Evolutionary conservation across 2,888 invertebrate species (phyloP).

Genomic region (Cephus sareptanus): DNA sequence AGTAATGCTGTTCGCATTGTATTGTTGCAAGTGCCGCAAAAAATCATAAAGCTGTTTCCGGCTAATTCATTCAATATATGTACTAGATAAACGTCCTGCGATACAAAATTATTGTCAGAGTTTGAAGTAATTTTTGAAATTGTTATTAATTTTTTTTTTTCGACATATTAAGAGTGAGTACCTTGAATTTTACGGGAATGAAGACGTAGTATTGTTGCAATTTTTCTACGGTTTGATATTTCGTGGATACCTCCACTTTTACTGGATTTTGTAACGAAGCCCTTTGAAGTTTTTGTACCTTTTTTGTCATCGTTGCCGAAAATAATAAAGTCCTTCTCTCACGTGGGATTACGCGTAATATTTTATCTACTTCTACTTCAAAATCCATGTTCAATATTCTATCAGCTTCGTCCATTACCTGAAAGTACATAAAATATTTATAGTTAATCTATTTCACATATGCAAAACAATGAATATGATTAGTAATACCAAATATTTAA

Average conservation of each 20-base stretch:
- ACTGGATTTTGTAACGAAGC: constrained; percentile 95
- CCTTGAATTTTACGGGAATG: constrained; percentile 95
- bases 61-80: constrained; percentile 94
- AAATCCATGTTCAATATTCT: constrained; percentile 99
- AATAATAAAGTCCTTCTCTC: constrained; percentile 94
- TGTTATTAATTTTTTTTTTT: background rate
- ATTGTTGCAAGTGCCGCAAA: constrained; percentile 94
- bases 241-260: constrained; percentile 94
- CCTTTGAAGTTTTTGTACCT: constrained; percentile 94
- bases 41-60: constrained; percentile 97
- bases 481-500: constrained; percentile 82
- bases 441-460: constrained; percentile 3
- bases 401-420: constrained; percentile 99
- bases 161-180: constrained; percentile 53
- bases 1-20: constrained; percentile 90
- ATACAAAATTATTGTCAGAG: constrained; percentile 23
- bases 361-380: constrained; percentile 97
- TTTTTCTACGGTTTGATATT: constrained; percentile 98
- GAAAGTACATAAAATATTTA: constrained; percentile 24
- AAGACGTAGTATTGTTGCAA: constrained; percentile 95
- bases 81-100: constrained; percentile 94
- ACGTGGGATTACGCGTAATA: constrained; percentile 89
- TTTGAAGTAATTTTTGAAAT: background rate
- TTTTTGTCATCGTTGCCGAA: constrained; percentile 99
- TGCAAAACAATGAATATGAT: background rate